Percentiles rank a stretch among this genome's conserved stretches.
Conservation (phyloP, 2,888 invertebrate genomes). For the Sisyra terminalis region DNA sequence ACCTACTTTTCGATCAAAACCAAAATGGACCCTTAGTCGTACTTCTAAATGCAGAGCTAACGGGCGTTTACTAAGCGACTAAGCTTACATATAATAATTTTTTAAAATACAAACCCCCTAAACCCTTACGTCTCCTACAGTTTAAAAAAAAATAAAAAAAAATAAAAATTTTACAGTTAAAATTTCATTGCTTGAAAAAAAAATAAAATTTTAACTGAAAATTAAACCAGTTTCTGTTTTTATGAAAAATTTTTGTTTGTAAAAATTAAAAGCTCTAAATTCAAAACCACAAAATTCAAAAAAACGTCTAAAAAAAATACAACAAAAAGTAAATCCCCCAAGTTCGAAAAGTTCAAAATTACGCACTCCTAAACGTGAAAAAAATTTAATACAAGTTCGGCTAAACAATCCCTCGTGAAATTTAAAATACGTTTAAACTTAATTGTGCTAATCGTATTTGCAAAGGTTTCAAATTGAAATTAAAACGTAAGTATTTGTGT, state of each 20-base stretch:
- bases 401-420: background rate
- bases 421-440: too few species aligned
- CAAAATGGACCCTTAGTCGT: constrained; percentile 7
- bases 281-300: background rate
- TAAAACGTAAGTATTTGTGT: too few species aligned
- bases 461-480: too few species aligned
- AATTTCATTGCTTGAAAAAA: background rate
- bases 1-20: constrained; percentile 5
- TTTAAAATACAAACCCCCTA: constrained; percentile 8
- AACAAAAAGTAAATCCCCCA: background rate
- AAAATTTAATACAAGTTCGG: constrained; percentile 1
- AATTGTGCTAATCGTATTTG: too few species aligned
- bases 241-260: constrained; percentile 3
- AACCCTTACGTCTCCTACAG: constrained; percentile 8
- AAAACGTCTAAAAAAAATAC: too few species aligned
- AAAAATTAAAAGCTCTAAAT: background rate
- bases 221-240: constrained; percentile 8
- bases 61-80: constrained; percentile 6
- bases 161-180: constrained; percentile 3
- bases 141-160: background rate
- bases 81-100: constrained; percentile 7
- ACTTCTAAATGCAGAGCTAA: constrained; percentile 7
- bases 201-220: constrained; percentile 5
- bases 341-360: too few species aligned
- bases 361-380: too few species aligned